Evolutionary conservation across 2,888 invertebrate genomes (phyloP), one percentile per base, ranked within the genome.

Genomic region (Machimus rusticus): DNA sequence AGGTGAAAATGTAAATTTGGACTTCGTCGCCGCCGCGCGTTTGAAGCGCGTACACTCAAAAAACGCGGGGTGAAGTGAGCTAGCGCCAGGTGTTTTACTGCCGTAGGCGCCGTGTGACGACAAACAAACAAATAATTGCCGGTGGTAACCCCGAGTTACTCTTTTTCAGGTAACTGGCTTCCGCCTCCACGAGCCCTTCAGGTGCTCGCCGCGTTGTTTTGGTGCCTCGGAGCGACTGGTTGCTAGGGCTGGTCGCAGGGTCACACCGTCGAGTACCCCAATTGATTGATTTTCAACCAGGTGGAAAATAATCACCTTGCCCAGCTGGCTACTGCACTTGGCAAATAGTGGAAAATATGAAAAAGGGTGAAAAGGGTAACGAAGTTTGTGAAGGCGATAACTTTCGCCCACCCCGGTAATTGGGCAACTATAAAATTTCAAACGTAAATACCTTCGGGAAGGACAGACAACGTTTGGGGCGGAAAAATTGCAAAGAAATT

Each of bases 221-320:
- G 88, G 79, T 78, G 85, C 57, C 78, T 43, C 85, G 39, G 74
- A 66, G 51, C 87, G 88, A 88, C 88, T 88, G 88, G 88, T 88
- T 87, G 87, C 86, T 87, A 88, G 87, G 88, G 88, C 79, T 74
- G 87, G 87, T 87, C 34, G 82, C 79, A 84, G 55, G 57, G 88
- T 39, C 74, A 81, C 37, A 37, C 55, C 19, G 77, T 86, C 43
- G 78, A 31, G 81, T 76, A 14, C 6, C 34, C 37, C 81, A 46
- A 81, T 55, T 81, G 81, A 81, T 81, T 81, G 81, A 81, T 81
- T 81, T 81, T 81, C 81, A 81, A 34, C 81, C 81, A 81, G 81
- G 81, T 81, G 81, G 81, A 81, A 81, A 81, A 81, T 78, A 66
- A 66, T 78, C 43, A 78, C 78, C 19, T n/a, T 78, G 43, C 37